Percentiles rank a stretch among this genome's conserved stretches.
These are phyloP conservation scores for Pavo muticus DNA, from an alignment of 2,113 vertebrate genomes.

Conservation along the genomic window DNA sequence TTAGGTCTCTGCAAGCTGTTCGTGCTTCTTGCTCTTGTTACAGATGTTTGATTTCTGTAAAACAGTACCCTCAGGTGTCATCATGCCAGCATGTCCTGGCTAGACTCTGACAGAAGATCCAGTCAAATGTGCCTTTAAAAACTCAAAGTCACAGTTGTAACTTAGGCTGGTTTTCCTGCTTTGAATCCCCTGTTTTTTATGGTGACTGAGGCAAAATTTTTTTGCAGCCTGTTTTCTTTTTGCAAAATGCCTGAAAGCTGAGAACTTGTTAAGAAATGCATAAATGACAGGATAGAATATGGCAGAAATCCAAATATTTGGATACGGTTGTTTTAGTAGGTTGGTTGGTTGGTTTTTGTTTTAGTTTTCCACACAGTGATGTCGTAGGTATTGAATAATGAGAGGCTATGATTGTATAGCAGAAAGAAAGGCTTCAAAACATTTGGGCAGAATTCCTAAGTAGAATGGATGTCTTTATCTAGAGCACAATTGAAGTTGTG, in stretches of 20 bases:
- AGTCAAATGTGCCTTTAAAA: background rate
- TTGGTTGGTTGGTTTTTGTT: background rate
- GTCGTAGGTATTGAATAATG: background rate
- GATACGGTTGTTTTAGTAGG: background rate
- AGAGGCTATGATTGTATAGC: background rate
- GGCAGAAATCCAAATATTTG: background rate
- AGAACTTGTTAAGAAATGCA: conserved; percentile 13
- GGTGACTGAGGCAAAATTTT: background rate
- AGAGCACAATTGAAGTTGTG: background rate
- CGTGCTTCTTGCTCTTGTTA: background rate
- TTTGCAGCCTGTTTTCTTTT: background rate
- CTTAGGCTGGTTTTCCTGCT: background rate
- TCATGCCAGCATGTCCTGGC: background rate
- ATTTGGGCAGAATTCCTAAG: background rate
- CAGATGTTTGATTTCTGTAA: background rate
- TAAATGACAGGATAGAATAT: background rate
- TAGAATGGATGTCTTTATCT: accelerated
- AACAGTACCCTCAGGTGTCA: accelerated
- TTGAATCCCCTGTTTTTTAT: background rate
- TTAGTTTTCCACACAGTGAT: background rate
- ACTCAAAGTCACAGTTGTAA: background rate
- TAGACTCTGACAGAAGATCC: background rate
- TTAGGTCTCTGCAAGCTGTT: background rate
- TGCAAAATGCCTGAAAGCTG: background rate
- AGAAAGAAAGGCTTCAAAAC: background rate